These are phyloP conservation scores for Rhodeus uyekii DNA, from an alignment of 2,797 vertebrate species.

Conservation along the genomic window DNA sequence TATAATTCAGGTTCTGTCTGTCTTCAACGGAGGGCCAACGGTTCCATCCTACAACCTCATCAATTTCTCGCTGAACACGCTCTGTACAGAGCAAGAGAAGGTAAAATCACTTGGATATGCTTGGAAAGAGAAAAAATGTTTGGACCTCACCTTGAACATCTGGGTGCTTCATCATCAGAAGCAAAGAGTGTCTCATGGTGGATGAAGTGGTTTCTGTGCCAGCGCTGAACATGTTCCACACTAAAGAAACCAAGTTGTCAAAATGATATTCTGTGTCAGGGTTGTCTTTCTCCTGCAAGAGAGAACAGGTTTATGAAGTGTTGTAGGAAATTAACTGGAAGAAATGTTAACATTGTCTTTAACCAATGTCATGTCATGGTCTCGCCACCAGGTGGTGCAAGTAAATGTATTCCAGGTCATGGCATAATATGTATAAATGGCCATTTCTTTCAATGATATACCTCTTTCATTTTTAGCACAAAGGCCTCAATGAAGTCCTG, in stretches of 20 bases:
- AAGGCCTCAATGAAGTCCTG: constrained; percentile 58
- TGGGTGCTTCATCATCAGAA: constrained; percentile 61
- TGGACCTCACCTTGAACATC: constrained; percentile 56
- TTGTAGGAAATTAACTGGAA: too few relatives aligned
- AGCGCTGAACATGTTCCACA: constrained; percentile 53
- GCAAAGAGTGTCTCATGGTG: constrained; percentile 51
- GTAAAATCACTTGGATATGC: not conserved
- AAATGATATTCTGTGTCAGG: constrained; percentile 53
- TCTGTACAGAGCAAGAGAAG: constrained; percentile 24
- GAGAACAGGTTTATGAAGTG: not conserved
- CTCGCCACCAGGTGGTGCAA: not conserved
- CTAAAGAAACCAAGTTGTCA: constrained; percentile 38
- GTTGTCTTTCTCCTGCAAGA: constrained; percentile 55
- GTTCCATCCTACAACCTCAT: constrained; percentile 55
- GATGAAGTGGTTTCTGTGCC: constrained; percentile 59
- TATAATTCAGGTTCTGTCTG: constrained; percentile 65
- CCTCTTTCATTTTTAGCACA: constrained; percentile 52
- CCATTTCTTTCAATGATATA: constrained; percentile 14
- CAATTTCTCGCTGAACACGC: constrained; percentile 61
- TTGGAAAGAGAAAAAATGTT: not conserved
- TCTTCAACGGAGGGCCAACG: constrained; percentile 55
- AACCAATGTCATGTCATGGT: not conserved
- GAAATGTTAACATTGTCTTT: not conserved
- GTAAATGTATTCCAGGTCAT: not conserved
- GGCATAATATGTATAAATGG: not conserved